These are phyloP conservation scores for Fabriciana adippe DNA, from an alignment of 2,888 invertebrate genomes.

Conservation along the genomic window DNA sequence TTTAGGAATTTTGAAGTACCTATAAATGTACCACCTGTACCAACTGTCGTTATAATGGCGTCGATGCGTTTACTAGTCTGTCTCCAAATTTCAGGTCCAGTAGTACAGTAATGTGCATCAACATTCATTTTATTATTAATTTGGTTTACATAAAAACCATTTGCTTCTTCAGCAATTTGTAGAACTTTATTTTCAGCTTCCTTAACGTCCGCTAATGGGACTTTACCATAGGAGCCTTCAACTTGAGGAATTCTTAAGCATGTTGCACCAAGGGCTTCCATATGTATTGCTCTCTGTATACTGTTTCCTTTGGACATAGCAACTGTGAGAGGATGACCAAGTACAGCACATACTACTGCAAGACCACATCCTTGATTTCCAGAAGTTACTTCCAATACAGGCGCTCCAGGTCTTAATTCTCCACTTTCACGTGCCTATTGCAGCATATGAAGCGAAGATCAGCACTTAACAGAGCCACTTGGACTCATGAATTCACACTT, in stretches of 20 bases:
- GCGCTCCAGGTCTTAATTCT: conserved; percentile 59
- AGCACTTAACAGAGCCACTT: conserved; percentile 71
- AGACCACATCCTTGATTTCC: conserved; percentile 76
- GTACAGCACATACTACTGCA: conserved; percentile 72
- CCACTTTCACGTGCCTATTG: conserved; percentile 58
- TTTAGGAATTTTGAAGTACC: conserved; percentile 70
- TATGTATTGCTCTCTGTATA: conserved; percentile 70
- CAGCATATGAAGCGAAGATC: conserved; percentile 71
- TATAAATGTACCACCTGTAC: conserved; percentile 70
- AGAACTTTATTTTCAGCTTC: conserved; percentile 64
- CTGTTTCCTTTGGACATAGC: conserved; percentile 76
- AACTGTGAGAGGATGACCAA: conserved; percentile 68
- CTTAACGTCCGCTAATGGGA: conserved; percentile 67
- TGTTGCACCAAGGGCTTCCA: conserved; percentile 74
- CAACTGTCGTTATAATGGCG: conserved; percentile 69
- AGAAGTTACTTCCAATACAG: conserved; percentile 70
- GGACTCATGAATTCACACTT: conserved; percentile 79
- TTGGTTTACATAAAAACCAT: conserved; percentile 71
- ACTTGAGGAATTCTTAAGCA: conserved; percentile 72
- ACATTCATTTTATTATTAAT: conserved; percentile 65
- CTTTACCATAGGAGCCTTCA: conserved; percentile 72
- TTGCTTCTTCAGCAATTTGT: conserved; percentile 57
- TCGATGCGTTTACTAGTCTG: conserved; percentile 73
- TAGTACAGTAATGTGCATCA: conserved; percentile 65
- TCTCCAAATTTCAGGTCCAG: conserved; percentile 75